Percentiles rank a stretch among this genome's conserved stretches.
Conservation (phyloP, 1,140 invertebrate genomes). For the Drosophila kurseongensis region DNA sequence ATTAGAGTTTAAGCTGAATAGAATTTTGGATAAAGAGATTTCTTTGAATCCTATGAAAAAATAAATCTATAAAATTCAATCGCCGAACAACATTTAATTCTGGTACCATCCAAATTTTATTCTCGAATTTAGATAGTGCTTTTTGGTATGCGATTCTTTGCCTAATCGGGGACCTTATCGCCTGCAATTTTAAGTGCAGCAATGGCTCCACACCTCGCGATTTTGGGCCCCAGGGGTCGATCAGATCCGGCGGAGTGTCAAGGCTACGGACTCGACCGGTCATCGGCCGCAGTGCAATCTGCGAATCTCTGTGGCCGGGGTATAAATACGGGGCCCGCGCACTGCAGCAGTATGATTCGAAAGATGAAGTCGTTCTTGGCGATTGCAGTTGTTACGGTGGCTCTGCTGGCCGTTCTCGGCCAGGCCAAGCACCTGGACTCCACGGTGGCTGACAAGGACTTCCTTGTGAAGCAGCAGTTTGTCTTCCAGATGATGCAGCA, state of each 20-base stretch:
- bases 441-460: slow-evolving; percentile 85
- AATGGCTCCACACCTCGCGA: slow-evolving; percentile 1
- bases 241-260: slow-evolving; percentile 67
- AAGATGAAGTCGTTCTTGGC: slow-evolving; percentile 82
- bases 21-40: no score
- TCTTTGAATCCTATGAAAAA: not conserved
- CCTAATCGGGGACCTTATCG: slow-evolving; percentile 21
- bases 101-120: not conserved
- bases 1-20: no score
- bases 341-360: slow-evolving; percentile 53
- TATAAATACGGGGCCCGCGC: slow-evolving; percentile 60
- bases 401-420: slow-evolving; percentile 69
- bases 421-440: slow-evolving; percentile 84
- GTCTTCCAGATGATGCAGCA: slow-evolving; percentile 86
- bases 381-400: slow-evolving; percentile 65
- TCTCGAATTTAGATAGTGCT: slow-evolving; percentile 17
- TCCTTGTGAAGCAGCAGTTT: slow-evolving; percentile 86
- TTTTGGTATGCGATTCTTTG: slow-evolving; percentile 9
- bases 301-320: slow-evolving; percentile 4
- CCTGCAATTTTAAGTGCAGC: slow-evolving; percentile 25
- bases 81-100: not conserved
- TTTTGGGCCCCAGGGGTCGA: slow-evolving; percentile 28
- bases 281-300: slow-evolving; percentile 38
- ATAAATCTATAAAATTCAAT: not conserved
- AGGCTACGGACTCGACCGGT: slow-evolving; percentile 48